A percentile compares a stretch with the other conserved stretches of the same genome.
phyloP scores from a whole-genome alignment of 2,888 invertebrate genomes.

The Hetaerina titia region DNA sequence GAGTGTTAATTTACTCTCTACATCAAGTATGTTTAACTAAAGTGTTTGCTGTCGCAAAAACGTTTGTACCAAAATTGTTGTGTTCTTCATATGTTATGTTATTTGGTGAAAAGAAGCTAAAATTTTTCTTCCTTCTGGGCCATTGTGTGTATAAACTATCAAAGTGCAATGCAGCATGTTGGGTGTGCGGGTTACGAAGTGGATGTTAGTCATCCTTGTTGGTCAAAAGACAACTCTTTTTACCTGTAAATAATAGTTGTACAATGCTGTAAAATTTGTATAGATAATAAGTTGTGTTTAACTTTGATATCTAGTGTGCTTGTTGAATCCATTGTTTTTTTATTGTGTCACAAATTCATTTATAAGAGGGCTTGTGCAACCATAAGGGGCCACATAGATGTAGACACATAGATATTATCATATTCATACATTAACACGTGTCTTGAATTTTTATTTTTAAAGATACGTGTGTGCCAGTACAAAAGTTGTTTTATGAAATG shows the following conservation, averaged over 20 bases:
- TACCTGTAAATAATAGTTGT: slow-evolving; percentile 64
- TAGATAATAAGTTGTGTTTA: slow-evolving; percentile 63
- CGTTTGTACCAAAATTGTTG: neutral
- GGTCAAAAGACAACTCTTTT: slow-evolving; percentile 65
- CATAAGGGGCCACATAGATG: slow-evolving; percentile 65
- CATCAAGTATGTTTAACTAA: neutral
- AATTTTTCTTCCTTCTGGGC: slow-evolving; percentile 43
- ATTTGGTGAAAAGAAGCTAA: neutral
- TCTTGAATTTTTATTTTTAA: slow-evolving; percentile 64
- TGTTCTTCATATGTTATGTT: slow-evolving; percentile 36
- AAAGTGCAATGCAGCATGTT: slow-evolving; percentile 45
- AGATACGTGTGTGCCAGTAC: slow-evolving; percentile 67
- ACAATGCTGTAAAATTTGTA: slow-evolving; percentile 66
- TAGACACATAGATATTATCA: slow-evolving; percentile 67
- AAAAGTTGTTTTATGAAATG: slow-evolving; percentile 64
- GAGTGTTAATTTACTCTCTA: neutral
- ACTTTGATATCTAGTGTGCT: slow-evolving; percentile 67
- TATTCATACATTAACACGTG: slow-evolving; percentile 67
- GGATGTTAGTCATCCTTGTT: slow-evolving; percentile 59
- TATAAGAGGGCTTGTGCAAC: slow-evolving; percentile 65
- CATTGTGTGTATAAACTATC: slow-evolving; percentile 41
- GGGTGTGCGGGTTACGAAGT: slow-evolving; percentile 52
- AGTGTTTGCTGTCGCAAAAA: neutral
- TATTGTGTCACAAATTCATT: slow-evolving; percentile 67
- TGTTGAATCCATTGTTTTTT: slow-evolving; percentile 62